Conservation (phyloP, 2,797 vertebrate genomes). For the Pipistrellus kuhlii region DNA sequence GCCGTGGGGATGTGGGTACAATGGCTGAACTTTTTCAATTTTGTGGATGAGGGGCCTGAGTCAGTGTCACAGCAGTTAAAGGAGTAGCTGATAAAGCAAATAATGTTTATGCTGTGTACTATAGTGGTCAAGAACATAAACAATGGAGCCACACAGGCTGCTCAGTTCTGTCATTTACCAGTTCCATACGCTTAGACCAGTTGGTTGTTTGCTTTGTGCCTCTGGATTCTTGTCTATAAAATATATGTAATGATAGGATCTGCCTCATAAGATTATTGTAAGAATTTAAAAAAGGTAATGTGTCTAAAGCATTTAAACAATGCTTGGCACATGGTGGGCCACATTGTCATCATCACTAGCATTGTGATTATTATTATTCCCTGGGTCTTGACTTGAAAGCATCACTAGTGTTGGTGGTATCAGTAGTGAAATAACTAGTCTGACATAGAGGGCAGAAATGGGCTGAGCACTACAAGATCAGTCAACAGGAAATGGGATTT, state of each 20-base stretch:
- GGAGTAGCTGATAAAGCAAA: neutral
- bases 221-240: neutral
- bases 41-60: constrained; percentile 1
- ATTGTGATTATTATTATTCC: neutral
- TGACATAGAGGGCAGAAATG: neutral
- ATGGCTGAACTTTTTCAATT: neutral
- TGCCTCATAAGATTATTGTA: neutral
- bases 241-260: neutral
- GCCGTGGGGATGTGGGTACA: neutral
- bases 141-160: neutral
- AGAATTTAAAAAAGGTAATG: neutral
- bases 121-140: neutral
- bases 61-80: constrained; percentile 33
- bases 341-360: neutral
- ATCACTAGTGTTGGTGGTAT: neutral
- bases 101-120: neutral
- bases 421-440: neutral
- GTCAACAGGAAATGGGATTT: neutral
- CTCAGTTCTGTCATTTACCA: neutral
- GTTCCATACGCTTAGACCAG: neutral
- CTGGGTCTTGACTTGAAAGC: neutral
- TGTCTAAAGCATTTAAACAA: neutral
- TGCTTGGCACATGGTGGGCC: neutral
- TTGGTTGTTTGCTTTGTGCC: neutral
- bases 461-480: neutral